These are phyloP conservation scores for Epizoanthus illoricatus DNA, from an alignment of 92 coral and sea anemone species.

Conservation along the genomic window DNA sequence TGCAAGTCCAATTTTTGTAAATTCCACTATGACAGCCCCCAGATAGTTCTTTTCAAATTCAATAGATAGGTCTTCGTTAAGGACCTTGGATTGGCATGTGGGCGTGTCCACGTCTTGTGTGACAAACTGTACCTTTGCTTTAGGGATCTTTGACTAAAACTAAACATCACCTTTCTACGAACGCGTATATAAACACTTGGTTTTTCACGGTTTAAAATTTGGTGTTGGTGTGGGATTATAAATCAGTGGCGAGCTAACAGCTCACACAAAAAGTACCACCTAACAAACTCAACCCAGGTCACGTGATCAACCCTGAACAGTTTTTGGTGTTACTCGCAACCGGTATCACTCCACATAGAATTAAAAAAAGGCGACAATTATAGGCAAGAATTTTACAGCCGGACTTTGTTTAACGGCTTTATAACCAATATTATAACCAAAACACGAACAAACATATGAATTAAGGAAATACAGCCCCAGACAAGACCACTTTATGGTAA, in stretches of 20 bases:
- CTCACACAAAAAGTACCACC: not conserved
- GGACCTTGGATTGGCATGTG: too few relatives aligned
- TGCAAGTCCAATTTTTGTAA: too few relatives aligned
- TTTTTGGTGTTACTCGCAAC: not conserved
- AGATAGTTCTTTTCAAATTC: too few relatives aligned
- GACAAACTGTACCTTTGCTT: not conserved
- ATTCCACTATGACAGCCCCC: too few relatives aligned
- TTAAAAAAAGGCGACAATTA: not conserved
- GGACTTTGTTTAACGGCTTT: not conserved
- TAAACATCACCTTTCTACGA: not conserved
- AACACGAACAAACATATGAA: not conserved
- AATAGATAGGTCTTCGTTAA: too few relatives aligned
- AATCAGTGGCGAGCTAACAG: too few relatives aligned
- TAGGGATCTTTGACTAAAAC: not conserved
- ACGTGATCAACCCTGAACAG: not conserved
- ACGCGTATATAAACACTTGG: not conserved
- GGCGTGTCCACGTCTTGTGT: slow-evolving; percentile 25
- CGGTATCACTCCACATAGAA: not conserved
- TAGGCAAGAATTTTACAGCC: not conserved
- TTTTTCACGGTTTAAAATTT: not conserved
- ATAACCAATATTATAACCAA: not conserved
- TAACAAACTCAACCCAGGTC: slow-evolving; percentile 6
- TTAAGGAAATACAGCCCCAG: slow-evolving; percentile 1
- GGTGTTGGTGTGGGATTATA: too few relatives aligned
- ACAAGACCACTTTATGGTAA: not conserved